Conservation (phyloP, 2,113 vertebrate genomes). For the Myodes glareolus region DNA sequence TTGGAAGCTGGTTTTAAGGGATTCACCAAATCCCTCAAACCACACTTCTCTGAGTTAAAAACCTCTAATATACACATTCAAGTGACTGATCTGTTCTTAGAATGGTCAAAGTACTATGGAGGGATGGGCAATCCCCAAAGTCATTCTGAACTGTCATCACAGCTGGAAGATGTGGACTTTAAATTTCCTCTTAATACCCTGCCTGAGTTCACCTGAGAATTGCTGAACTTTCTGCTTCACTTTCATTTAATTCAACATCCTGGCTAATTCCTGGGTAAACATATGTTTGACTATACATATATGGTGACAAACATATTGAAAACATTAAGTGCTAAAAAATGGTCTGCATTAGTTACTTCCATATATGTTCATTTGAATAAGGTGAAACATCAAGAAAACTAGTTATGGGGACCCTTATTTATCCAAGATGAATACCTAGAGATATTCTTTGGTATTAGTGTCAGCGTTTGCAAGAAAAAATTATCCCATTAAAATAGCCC, state of each 20-base stretch:
- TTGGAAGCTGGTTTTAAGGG: constrained; percentile 22
- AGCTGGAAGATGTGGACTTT: constrained; percentile 69
- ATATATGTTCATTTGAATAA: constrained; percentile 79
- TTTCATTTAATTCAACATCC: constrained; percentile 75
- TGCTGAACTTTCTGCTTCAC: constrained; percentile 69
- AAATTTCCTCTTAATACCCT: constrained; percentile 71
- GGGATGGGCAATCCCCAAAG: constrained; percentile 52
- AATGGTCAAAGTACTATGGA: constrained; percentile 12
- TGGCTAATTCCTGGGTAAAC: constrained; percentile 75
- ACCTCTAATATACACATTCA: constrained; percentile 56
- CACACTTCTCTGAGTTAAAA: constrained; percentile 40
- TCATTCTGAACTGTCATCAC: constrained; percentile 59
- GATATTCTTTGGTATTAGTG: constrained; percentile 88
- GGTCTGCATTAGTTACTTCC: constrained; percentile 59
- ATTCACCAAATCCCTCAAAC: constrained; percentile 38
- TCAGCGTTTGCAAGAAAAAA: constrained; percentile 86
- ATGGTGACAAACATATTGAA: constrained; percentile 70
- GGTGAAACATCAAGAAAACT: constrained; percentile 81
- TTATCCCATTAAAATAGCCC: constrained; percentile 86
- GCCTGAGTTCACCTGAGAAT: constrained; percentile 73
- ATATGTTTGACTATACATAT: constrained; percentile 60
- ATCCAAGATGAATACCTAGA: constrained; percentile 87
- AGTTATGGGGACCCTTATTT: constrained; percentile 85
- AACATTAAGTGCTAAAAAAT: constrained; percentile 72
- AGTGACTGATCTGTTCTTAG: constrained; percentile 62